phyloP scores from a whole-genome alignment of 23 tunicate genomes.

The Halocynthia roretzi region DNA sequence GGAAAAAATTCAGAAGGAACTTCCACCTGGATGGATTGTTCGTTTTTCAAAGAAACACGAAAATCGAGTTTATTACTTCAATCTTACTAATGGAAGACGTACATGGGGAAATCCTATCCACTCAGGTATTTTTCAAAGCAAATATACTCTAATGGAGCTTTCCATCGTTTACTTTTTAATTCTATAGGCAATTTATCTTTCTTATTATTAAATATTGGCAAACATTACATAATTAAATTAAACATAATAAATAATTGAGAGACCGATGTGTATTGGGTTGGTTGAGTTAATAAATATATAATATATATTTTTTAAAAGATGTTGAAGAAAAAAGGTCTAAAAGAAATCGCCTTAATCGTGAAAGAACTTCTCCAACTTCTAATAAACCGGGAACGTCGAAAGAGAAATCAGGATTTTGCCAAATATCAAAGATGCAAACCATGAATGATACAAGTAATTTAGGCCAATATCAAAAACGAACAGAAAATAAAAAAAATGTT shows the following conservation, averaged over 20 bases:
- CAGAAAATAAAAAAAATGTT: no score
- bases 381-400: no score
- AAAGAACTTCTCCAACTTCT: no score
- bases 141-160: no score
- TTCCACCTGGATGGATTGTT: slow-evolving; percentile 21
- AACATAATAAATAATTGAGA: background rate
- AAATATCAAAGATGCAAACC: no score
- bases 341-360: no score
- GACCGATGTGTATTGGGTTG: background rate
- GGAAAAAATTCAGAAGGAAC: slow-evolving; percentile 21
- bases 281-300: no score
- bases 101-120: slow-evolving; percentile 19
- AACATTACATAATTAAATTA: background rate
- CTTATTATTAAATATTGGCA: background rate
- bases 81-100: slow-evolving; percentile 2
- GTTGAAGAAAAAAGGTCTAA: no score
- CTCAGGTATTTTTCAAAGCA: background rate
- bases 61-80: slow-evolving; percentile 22
- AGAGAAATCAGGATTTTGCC: no score
- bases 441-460: no score
- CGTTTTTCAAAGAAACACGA: slow-evolving; percentile 27
- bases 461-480: no score
- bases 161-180: background rate
- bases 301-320: no score
- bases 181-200: background rate